Percentiles rank a stretch among this genome's conserved stretches.
phyloP scores from a whole-genome alignment of 1,140 invertebrate genomes.

The Eupristina koningsbergeri region DNA sequence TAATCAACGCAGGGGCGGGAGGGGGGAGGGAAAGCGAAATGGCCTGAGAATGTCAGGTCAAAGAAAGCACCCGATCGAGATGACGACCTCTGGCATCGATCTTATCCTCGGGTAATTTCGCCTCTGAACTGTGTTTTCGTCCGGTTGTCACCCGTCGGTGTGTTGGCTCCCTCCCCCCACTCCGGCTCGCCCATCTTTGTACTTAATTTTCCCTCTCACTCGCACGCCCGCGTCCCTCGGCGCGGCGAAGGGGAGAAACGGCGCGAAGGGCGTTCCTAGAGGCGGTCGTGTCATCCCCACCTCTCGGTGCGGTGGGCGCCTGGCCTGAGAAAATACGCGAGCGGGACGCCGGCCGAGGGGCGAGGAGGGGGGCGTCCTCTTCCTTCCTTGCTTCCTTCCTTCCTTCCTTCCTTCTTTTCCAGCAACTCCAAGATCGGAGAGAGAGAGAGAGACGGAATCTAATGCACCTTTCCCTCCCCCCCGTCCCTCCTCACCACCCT shows the following conservation, averaged over 20 bases:
- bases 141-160: not conserved
- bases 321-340: slow-evolving; percentile 54
- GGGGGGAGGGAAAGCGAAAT: not conserved
- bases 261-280: slow-evolving; percentile 70
- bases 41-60: not conserved
- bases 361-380: not conserved
- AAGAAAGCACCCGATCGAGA: not conserved
- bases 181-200: slow-evolving; percentile 43
- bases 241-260: slow-evolving; percentile 28
- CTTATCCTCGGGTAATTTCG: not conserved
- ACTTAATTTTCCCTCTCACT: slow-evolving; percentile 34
- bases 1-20: no score
- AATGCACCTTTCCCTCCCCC: no score
- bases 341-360: slow-evolving; percentile 35
- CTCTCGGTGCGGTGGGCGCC: slow-evolving; percentile 12
- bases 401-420: no score
- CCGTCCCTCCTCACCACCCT: not conserved
- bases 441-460: no score
- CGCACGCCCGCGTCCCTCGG: not conserved
- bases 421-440: no score
- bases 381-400: not conserved
- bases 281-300: slow-evolving; percentile 70
- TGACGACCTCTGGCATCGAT: not conserved
- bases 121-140: not conserved
- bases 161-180: not conserved